These are phyloP conservation scores for Panthera uncia DNA, from an alignment of 2,113 vertebrate species.

Conservation along the genomic window DNA sequence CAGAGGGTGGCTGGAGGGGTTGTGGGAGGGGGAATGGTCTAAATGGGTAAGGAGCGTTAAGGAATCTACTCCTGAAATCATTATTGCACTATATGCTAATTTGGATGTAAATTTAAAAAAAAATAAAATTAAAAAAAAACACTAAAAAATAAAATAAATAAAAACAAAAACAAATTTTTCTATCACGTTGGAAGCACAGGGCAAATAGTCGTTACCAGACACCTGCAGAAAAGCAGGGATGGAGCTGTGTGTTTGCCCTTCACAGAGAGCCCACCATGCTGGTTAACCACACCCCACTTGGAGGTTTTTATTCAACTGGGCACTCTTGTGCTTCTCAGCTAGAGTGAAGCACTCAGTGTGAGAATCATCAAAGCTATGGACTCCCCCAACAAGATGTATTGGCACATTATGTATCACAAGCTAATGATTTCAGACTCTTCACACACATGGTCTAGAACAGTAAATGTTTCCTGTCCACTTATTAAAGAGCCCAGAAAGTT, in stretches of 20 bases:
- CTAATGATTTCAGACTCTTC: not conserved
- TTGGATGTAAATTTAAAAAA: no score
- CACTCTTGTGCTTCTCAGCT: no score
- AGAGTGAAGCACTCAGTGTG: not conserved
- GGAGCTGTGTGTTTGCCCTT: not conserved
- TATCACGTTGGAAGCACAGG: not conserved
- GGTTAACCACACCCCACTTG: not conserved
- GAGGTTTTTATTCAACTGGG: not conserved
- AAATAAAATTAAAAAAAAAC: no score
- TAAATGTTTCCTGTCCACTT: slow-evolving; percentile 2
- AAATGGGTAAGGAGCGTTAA: no score
- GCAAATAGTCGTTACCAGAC: not conserved
- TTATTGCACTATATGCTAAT: no score
- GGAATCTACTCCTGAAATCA: no score
- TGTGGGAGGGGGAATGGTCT: no score
- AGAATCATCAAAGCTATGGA: not conserved
- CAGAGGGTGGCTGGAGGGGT: no score
- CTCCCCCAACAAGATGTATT: not conserved
- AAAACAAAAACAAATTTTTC: not conserved
- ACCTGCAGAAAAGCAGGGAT: not conserved
- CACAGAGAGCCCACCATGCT: no score
- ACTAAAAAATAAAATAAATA: not conserved
- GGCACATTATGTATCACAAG: not conserved
- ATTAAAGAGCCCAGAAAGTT: not conserved
- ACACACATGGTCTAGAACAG: not conserved